Evolutionary conservation across 1,140 invertebrate genomes (phyloP).

Genomic region (Papilio xuthus): DNA sequence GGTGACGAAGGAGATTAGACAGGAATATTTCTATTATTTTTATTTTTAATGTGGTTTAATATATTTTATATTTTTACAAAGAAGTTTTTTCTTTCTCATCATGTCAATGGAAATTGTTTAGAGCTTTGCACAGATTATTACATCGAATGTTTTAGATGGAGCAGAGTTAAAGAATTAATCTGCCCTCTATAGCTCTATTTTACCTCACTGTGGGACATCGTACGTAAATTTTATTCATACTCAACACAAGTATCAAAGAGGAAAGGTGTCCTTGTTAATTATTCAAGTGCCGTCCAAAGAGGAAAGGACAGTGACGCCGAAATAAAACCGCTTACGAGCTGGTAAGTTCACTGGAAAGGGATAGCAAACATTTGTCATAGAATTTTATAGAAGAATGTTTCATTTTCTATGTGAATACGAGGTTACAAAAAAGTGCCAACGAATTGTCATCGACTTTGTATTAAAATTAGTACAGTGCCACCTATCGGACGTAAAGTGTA

Average conservation of each 20-base stretch:
- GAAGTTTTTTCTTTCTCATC: conserved; percentile 15
- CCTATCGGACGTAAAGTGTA: no score
- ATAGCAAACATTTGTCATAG: conserved; percentile 5
- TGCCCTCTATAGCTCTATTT: not conserved
- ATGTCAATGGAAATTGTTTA: no score
- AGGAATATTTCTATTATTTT: conserved; percentile 61
- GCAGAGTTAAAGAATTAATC: conserved; percentile 5
- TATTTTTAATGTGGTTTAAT: conserved; percentile 44
- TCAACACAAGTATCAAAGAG: conserved; percentile 36
- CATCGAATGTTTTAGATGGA: not conserved
- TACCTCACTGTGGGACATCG: not conserved
- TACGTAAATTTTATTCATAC: conserved; percentile 23
- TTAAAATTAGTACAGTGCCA: no score
- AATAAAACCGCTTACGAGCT: conserved; percentile 33
- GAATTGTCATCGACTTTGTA: no score
- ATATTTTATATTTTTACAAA: conserved; percentile 51
- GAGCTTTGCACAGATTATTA: not conserved
- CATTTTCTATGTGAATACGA: not conserved
- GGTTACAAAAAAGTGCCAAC: no score
- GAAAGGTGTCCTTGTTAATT: conserved; percentile 34
- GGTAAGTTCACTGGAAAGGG: conserved; percentile 1
- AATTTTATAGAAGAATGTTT: conserved; percentile 6
- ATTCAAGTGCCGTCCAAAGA: conserved; percentile 28
- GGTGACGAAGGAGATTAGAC: conserved; percentile 83
- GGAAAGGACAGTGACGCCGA: conserved; percentile 24